These are phyloP conservation scores for Diachasmimorpha longicaudata DNA, from an alignment of 1,140 invertebrate species.

Conservation along the genomic window DNA sequence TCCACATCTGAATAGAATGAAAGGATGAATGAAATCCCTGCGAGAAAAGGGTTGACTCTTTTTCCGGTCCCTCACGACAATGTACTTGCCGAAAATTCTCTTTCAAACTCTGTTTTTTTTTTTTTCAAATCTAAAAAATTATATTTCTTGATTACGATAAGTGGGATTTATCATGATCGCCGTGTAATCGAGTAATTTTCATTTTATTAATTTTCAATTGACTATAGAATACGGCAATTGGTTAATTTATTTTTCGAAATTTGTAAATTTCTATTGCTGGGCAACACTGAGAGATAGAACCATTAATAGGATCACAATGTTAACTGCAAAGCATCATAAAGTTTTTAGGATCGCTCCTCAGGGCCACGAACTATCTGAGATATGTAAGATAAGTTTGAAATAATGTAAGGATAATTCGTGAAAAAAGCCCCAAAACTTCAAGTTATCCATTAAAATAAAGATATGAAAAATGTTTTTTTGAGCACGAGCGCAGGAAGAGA, in stretches of 20 bases:
- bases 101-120: background rate
- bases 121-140: background rate
- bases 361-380: background rate
- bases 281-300: background rate
- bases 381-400: too few species aligned
- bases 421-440: too few species aligned
- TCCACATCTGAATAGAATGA: conserved; percentile 5
- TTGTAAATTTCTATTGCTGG: background rate
- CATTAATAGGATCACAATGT: background rate
- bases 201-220: background rate
- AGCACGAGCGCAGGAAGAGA: background rate
- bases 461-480: background rate
- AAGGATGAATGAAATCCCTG: background rate
- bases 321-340: background rate
- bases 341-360: background rate
- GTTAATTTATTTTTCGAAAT: background rate
- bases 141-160: too few species aligned
- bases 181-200: background rate
- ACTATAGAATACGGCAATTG: background rate
- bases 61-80: background rate
- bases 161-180: background rate
- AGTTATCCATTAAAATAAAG: background rate
- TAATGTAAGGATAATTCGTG: too few species aligned
- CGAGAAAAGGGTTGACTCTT: conserved; percentile 9
- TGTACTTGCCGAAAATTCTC: background rate